Base-by-base conservation (phyloP, 2,113 vertebrate species). In the Mungos mungo region DNA sequence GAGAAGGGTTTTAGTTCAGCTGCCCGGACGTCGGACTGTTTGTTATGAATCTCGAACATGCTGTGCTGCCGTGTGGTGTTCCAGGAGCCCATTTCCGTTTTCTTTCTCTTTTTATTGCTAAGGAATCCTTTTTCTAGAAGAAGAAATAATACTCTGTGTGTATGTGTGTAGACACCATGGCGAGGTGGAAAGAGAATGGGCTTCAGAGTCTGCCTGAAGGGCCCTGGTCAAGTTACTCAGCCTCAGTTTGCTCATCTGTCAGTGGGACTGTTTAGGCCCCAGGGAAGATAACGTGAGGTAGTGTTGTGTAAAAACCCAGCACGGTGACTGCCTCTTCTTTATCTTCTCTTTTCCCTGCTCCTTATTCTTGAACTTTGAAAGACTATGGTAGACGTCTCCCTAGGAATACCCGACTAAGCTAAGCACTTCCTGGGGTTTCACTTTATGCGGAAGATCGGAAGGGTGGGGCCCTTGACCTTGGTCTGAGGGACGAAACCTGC, bases 41-140 rank as follows among this genome's bases (percentile, higher is more conserved):
- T 50, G 80, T 66, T 66, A 14, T 60, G 66, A 18, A n/a, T 41
- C 31, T 90, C 1, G 2, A 12, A n/a, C 0, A 0, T 15, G 81
- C 5, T 71, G 11, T 80, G 12, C 21, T 57, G 0, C 63, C 11
- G 5, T 45, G 25, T 18, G 12, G 1, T 38, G 4, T 19, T 45
- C 31, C 14, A 19, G 29, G 21, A 65, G 83, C 14, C 50, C 38
- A 33, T 72, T 76, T 23, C 68, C 57, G 83, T 35, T 47, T 69
- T 90, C 76, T 47, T 31, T 21, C 71, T 47, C 6, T 63, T 57
- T 41, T 19, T 81, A 19, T 86, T 82, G n/a, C 54, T 60, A 57
- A 63, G 81, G 79, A 52, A 31, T n/a, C n/a, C 35, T 72, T 95
- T 93, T 89, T 76, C 45, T 83, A 60, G 76, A 85, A 84, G 71